A percentile compares a stretch with the other conserved stretches of the same genome.
Conservation (phyloP, 2,113 vertebrate genomes). For the Hiodon tergisus region DNA sequence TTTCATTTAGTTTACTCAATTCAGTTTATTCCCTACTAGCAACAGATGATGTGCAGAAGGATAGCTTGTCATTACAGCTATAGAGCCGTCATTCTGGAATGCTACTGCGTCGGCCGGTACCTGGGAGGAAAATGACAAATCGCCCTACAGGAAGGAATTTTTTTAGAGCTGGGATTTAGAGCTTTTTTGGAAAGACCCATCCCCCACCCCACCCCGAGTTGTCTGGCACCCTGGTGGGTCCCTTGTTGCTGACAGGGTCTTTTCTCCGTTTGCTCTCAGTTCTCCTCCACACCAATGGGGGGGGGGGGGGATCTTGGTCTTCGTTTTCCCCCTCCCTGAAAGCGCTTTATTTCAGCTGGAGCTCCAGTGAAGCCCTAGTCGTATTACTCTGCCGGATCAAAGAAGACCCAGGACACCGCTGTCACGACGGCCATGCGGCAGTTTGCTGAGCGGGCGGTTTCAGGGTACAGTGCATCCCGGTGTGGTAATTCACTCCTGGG, state of each 20-base stretch:
- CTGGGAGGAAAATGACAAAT: conserved; percentile 2
- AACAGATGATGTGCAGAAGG: background rate
- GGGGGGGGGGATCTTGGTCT: too few relatives aligned
- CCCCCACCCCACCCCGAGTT: background rate
- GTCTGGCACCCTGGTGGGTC: too few relatives aligned
- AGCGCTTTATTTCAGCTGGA: background rate
- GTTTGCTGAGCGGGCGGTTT: conserved; percentile 4
- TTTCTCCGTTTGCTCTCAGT: background rate
- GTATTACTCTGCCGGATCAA: background rate
- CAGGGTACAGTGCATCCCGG: background rate
- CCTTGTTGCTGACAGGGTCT: background rate
- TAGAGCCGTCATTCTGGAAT: conserved; percentile 2
- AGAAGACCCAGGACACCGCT: background rate
- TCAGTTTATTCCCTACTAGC: conserved; percentile 13
- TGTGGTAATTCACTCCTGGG: background rate
- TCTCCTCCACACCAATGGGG: background rate
- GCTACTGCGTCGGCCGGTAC: background rate
- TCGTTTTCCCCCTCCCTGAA: background rate
- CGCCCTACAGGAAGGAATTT: background rate
- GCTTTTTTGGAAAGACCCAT: background rate
- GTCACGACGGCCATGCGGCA: background rate
- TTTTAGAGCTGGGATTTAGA: background rate
- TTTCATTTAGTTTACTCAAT: conserved; percentile 27
- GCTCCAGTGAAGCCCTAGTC: background rate
- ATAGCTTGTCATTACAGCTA: background rate